Conservation (phyloP, 2,888 invertebrate species). For the Pharmacophagus antenor region DNA sequence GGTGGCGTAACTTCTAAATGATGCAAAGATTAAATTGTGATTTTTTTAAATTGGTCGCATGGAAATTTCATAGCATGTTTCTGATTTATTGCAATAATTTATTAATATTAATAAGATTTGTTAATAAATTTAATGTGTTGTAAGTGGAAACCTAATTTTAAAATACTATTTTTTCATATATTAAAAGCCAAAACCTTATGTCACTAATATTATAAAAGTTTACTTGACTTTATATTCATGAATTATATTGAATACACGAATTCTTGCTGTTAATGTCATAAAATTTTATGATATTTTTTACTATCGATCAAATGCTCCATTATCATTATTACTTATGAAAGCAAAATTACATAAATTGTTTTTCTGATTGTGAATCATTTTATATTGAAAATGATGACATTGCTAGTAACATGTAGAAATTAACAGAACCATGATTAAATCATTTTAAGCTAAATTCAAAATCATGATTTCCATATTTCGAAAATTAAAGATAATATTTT, state of each 20-base stretch:
- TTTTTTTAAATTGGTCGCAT: conserved; percentile 39
- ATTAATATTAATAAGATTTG: conserved; percentile 24
- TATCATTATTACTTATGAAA: too few relatives aligned
- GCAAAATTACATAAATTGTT: too few relatives aligned
- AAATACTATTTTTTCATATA: not conserved
- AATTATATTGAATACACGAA: too few relatives aligned
- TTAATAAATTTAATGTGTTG: conserved; percentile 3
- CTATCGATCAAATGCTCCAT: too few relatives aligned
- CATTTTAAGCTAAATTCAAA: not conserved
- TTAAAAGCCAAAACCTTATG: not conserved
- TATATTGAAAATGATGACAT: not conserved
- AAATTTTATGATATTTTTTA: too few relatives aligned
- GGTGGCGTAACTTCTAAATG: conserved; percentile 36
- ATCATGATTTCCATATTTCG: not conserved
- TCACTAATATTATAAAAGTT: not conserved
- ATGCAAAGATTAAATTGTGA: conserved; percentile 35
- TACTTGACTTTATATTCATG: too few relatives aligned
- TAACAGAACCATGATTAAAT: not conserved
- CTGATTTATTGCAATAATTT: conserved; percentile 23
- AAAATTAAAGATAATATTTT: not conserved
- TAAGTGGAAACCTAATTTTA: conserved; percentile 3
- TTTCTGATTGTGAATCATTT: too few relatives aligned
- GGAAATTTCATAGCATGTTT: conserved; percentile 39
- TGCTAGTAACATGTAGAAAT: not conserved
- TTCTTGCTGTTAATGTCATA: too few relatives aligned